Evolutionary conservation across 2,113 vertebrate genomes (phyloP), one percentile per base, ranked within the genome.

Genomic region (Siphamia tubifer): DNA sequence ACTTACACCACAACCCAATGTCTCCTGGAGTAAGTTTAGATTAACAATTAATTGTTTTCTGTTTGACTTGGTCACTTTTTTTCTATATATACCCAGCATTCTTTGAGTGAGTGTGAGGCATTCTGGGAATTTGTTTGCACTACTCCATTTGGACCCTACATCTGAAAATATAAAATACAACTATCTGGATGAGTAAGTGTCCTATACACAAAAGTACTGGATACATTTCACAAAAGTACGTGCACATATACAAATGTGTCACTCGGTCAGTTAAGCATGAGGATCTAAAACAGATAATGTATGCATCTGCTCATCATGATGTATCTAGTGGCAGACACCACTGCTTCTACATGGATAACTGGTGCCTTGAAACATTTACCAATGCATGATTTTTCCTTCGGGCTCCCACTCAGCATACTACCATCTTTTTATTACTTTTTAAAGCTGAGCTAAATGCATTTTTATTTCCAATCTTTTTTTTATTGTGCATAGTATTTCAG

Each of bases 231-330:
- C 17, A 5, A 9, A 1, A n/a, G 6, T 40, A 8, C 2, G 5
- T 40, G 16, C 48, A 4, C 25, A 5, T 39, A 4, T 20, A 8
- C 17, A 25, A 30, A 20, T 13, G 12, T 30, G 34, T 49, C 27
- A 19, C 23, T 20, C 6, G 16, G 49, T 68, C 17, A 23, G 8
- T 42, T 15, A 61, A 40, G 48, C 19, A 17, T 49, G 30, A 30
- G 12, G 27, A 31, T 34, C 25, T 35, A 21, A 3, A 15, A 48
- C 45, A 66, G 25, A 36, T n/a, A n/a, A n/a, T n/a, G n/a, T 24
- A 17, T 53, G 31, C 65, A 76, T 63, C 68, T 65, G 72, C 53
- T 53, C 35, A 24, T 68, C 24, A 60, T 71, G 69, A 39, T 38
- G 43, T 11, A 71, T 28, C 71, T 34, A 52, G 54, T 38, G 67